Conservation (phyloP, 2,113 vertebrate species). For the Copsychus sechellarum region DNA sequence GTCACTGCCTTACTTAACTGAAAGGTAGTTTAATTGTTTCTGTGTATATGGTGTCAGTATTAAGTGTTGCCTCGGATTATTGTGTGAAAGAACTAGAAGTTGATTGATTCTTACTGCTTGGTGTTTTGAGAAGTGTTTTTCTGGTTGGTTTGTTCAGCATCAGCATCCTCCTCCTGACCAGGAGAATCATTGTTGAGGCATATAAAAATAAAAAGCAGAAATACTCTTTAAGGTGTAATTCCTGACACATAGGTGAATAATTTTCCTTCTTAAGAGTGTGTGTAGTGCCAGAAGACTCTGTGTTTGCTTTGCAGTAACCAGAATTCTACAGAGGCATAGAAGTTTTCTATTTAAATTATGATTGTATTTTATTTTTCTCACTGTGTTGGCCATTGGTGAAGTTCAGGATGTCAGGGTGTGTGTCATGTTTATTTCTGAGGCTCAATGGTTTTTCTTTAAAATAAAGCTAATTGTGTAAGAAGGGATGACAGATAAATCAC, state of each 20-base stretch:
- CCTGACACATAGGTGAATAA: neutral
- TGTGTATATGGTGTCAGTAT: neutral
- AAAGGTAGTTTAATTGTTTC: neutral
- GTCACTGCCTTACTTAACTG: neutral
- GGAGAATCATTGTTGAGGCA: neutral
- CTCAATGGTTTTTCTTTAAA: neutral
- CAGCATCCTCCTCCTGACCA: neutral
- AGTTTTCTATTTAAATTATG: neutral
- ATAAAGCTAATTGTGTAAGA: neutral
- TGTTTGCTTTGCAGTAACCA: neutral
- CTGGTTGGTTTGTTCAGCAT: neutral
- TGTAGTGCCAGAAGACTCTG: neutral
- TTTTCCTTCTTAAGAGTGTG: neutral
- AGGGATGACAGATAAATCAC: constrained; percentile 52
- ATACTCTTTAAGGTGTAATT: neutral
- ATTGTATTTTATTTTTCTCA: neutral
- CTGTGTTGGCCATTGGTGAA: neutral
- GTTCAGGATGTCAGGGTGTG: neutral
- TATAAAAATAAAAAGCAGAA: neutral
- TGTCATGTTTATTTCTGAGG: neutral
- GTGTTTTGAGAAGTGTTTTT: neutral
- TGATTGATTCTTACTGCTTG: neutral
- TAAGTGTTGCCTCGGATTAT: neutral
- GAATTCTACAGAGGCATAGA: neutral
- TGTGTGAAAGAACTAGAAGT: neutral